Evolutionary conservation across 2,797 vertebrate species (phyloP), one percentile per base, ranked within the genome.

Genomic region (Pangasius krempfi): DNA sequence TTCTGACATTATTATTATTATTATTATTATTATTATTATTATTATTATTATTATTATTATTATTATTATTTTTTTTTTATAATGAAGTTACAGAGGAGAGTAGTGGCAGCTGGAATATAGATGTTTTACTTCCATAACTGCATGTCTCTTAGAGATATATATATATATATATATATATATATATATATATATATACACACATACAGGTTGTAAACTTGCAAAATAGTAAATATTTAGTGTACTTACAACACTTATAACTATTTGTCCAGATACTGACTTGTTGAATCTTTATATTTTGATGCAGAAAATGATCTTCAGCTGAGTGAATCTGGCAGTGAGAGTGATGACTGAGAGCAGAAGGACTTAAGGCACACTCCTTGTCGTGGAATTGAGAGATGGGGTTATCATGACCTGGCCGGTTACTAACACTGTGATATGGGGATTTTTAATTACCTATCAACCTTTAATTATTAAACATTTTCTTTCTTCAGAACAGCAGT

Each of bases 271-370:
- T 54, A 30, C n/a, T 89, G 66, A 89, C 40, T 70, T 72, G 18
- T 54, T n/a, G 1, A 72, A 62, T n/a, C 72, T 72, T 47, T 64
- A 8, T 91, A 18, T 58, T 72, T 78, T 73, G 14, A 94, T 97
- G 90, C 96, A 99, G 98, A 98, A 95, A 99, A 94, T 80, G 98
- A 99, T 94, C 97, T 99, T 88, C 98, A 99, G 95, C 95, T 99
- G 92, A 99, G 98, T 91, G 98, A 99, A 90, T 99, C 98, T 73
- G 98, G 97, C 93, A 99, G 98, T 4, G 98, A 98, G 91, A 99
- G 98, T 89, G 98, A 97, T 90, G 96, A 98, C 94, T 98, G 94
- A 98, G 88, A 27, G 30, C 25, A 44, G 66, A 13, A 82, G 40
- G 37, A 0, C n/a, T 66, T 33, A 16, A 52, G 56, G 50, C 30